phyloP scores from a whole-genome alignment of 2,113 vertebrate species.

The Rhabdornis inornatus region DNA sequence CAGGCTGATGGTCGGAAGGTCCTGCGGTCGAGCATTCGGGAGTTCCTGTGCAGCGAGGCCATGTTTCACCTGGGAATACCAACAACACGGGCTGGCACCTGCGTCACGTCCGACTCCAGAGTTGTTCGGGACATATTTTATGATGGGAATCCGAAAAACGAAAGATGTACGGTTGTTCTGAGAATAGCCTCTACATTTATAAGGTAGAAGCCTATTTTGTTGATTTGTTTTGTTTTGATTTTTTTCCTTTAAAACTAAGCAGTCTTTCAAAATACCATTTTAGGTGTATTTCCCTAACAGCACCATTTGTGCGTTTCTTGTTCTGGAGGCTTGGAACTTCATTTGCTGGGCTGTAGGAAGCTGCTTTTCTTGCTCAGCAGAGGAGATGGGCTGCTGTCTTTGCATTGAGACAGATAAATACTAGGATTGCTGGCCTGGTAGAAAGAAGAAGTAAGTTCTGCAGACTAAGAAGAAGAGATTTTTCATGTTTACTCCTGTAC shows the following conservation, averaged over 20 bases:
- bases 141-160: constrained; percentile 82
- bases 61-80: constrained; percentile 91
- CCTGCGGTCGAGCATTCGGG: constrained; percentile 90
- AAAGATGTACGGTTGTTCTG: constrained; percentile 89
- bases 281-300: neutral
- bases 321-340: neutral
- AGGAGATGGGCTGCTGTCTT: neutral
- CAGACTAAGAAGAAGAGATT: neutral
- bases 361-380: neutral
- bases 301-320: accelerated
- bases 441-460: neutral
- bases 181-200: constrained; percentile 92
- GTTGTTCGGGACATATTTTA: constrained; percentile 88
- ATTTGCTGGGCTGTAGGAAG: neutral
- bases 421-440: neutral
- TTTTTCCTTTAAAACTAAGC: neutral
- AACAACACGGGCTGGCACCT: constrained; percentile 87
- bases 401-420: neutral
- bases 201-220: constrained; percentile 69
- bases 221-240: accelerated
- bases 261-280: neutral
- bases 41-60: constrained; percentile 96
- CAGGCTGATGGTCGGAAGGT: constrained; percentile 94
- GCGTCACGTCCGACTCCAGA: constrained; percentile 84
- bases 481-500: neutral